A percentile compares a stretch with the other conserved stretches of the same genome.
phyloP scores from a whole-genome alignment of 2,113 vertebrate genomes.

The Pteruthius melanotis region DNA sequence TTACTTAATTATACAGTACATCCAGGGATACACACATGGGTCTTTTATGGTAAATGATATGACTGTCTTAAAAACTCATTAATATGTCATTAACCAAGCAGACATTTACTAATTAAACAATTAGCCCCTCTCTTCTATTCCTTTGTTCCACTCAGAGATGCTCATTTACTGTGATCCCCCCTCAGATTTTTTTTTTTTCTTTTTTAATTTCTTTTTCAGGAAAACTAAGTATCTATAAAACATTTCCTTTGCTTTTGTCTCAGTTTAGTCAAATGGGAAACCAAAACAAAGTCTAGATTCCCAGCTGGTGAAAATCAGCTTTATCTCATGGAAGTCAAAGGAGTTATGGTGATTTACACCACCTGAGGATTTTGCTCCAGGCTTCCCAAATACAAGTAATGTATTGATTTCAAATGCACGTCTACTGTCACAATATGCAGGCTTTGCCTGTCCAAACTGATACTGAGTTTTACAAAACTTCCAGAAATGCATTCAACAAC shows the following conservation, averaged over 20 bases:
- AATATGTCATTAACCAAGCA: constrained; percentile 88
- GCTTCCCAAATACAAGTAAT: constrained; percentile 29
- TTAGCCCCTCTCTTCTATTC: constrained; percentile 81
- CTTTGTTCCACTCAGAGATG: constrained; percentile 77
- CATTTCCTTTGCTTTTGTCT: constrained; percentile 33
- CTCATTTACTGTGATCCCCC: constrained; percentile 63
- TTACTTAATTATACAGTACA: constrained; percentile 85
- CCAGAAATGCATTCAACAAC: not conserved
- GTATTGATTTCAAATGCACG: constrained; percentile 21
- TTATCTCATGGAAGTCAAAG: constrained; percentile 26
- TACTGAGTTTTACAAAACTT: constrained; percentile 15
- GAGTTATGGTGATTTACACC: constrained; percentile 30
- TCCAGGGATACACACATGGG: constrained; percentile 79
- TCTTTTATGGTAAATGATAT: constrained; percentile 86
- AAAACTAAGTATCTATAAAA: constrained; percentile 46
- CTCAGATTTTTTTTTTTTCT: constrained; percentile 16
- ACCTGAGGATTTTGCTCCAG: constrained; percentile 48
- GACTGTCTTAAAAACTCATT: constrained; percentile 87
- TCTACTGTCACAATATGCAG: not conserved
- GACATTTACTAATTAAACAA: constrained; percentile 89
- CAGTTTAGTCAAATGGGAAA: constrained; percentile 32
- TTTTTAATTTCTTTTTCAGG: constrained; percentile 37
- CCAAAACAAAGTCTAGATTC: constrained; percentile 29
- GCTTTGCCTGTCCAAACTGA: not conserved
- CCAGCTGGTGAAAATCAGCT: constrained; percentile 33